Percentiles rank a stretch among this genome's conserved stretches.
Conservation (phyloP, 2,113 vertebrate genomes). For the Symphodus melops region DNA sequence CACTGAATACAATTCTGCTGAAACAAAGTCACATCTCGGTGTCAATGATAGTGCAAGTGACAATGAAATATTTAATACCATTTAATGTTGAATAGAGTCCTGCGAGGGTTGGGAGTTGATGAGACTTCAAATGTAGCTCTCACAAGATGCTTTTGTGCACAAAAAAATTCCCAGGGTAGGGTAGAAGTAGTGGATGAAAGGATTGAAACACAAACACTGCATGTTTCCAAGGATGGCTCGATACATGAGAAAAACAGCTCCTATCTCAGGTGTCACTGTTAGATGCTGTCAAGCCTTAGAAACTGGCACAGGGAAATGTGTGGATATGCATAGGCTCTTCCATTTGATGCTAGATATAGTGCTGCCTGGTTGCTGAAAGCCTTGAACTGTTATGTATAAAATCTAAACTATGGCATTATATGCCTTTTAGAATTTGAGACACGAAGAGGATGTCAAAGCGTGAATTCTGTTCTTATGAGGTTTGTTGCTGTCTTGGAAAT, state of each 20-base stretch:
- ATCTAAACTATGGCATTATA: conserved; percentile 31
- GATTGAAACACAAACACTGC: conserved; percentile 58
- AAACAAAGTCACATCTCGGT: conserved; percentile 41
- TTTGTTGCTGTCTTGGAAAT: no score
- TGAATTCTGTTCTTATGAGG: not conserved
- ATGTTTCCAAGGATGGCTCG: conserved; percentile 50
- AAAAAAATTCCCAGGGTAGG: conserved; percentile 46
- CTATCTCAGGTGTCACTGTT: conserved; percentile 63
- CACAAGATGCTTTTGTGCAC: conserved; percentile 47
- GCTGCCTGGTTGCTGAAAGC: conserved; percentile 32
- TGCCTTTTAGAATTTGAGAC: conserved; percentile 21
- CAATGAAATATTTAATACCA: conserved; percentile 63
- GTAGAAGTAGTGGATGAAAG: conserved; percentile 57
- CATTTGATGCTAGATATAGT: conserved; percentile 50
- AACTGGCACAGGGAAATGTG: conserved; percentile 37
- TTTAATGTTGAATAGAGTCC: conserved; percentile 57
- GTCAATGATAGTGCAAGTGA: conserved; percentile 53
- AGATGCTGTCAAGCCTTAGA: conserved; percentile 51
- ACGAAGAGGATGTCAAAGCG: not conserved
- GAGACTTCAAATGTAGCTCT: conserved; percentile 46
- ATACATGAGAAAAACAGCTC: conserved; percentile 49
- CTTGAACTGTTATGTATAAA: conserved; percentile 44
- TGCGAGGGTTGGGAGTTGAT: conserved; percentile 44
- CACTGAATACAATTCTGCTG: not conserved
- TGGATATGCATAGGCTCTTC: conserved; percentile 37